A percentile compares a stretch with the other conserved stretches of the same genome.
These are phyloP conservation scores for Pelecanus crispus DNA, from an alignment of 2,113 vertebrate genomes.

Conservation along the genomic window DNA sequence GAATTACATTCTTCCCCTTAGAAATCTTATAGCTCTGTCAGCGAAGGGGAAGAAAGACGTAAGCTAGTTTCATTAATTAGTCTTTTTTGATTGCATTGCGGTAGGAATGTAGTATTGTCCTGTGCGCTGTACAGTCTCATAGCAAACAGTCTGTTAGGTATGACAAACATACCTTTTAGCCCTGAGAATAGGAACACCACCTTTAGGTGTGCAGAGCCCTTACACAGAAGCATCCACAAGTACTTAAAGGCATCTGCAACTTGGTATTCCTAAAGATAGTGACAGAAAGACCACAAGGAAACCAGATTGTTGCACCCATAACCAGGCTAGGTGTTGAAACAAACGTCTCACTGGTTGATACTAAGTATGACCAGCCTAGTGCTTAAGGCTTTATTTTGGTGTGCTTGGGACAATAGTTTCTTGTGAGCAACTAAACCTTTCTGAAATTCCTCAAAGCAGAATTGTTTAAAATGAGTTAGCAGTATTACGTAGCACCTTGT, in stretches of 20 bases:
- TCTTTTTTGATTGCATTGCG: neutral
- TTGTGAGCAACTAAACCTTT: neutral
- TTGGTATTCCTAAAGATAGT: neutral
- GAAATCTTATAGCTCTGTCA: neutral
- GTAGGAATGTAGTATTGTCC: neutral
- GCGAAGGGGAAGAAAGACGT: no score
- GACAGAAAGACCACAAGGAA: neutral
- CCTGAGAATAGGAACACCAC: neutral
- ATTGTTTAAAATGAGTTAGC: neutral
- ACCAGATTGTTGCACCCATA: accelerated
- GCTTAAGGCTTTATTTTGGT: neutral
- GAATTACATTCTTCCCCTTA: neutral
- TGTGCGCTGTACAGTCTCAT: neutral
- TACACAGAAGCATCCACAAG: neutral
- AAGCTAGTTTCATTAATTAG: neutral
- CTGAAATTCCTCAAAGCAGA: neutral
- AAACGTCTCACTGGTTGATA: neutral
- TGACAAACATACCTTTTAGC: neutral
- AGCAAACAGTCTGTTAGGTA: neutral
- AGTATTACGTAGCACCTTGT: neutral
- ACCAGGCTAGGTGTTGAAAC: neutral
- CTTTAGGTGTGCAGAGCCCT: neutral
- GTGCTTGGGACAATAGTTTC: neutral
- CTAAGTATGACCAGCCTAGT: neutral
- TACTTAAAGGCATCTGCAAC: neutral